phyloP scores from a whole-genome alignment of 1,140 invertebrate species.

The Hyphantria cunea region DNA sequence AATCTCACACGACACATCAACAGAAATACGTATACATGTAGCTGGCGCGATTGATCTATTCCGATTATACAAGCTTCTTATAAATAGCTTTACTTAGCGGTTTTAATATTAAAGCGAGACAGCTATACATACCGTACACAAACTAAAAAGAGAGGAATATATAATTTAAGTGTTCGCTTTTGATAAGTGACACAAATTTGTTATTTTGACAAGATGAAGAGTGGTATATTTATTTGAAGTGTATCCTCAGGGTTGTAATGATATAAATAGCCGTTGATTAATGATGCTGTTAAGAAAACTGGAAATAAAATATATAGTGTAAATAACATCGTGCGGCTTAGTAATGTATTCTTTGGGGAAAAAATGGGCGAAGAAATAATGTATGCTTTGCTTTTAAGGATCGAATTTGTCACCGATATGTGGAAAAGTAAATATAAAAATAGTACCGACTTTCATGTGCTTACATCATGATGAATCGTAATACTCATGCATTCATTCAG shows the following conservation, averaged over 20 bases:
- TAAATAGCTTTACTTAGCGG: slow-evolving; percentile 18
- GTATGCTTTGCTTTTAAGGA: not conserved
- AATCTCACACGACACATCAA: too few relatives aligned
- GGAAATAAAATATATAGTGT: slow-evolving; percentile 8
- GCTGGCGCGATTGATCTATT: slow-evolving; percentile 10
- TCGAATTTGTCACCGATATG: too few relatives aligned
- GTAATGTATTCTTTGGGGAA: slow-evolving; percentile 5
- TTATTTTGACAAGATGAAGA: slow-evolving; percentile 30
- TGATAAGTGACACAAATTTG: slow-evolving; percentile 16
- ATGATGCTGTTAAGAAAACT: slow-evolving; percentile 14
- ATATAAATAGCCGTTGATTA: slow-evolving; percentile 14
- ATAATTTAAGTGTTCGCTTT: not conserved
- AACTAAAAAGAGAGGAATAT: slow-evolving; percentile 1
- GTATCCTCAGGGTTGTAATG: slow-evolving; percentile 17
- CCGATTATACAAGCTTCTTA: not conserved
- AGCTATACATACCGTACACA: not conserved
- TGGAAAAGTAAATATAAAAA: too few relatives aligned
- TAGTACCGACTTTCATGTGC: too few relatives aligned
- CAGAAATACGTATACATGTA: too few relatives aligned
- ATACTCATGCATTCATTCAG: too few relatives aligned
- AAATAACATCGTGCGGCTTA: not conserved
- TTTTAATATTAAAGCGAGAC: slow-evolving; percentile 17
- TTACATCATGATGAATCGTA: too few relatives aligned
- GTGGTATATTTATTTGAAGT: slow-evolving; percentile 26
- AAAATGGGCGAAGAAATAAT: not conserved